Conservation (phyloP, 2,888 invertebrate genomes). For the Cataglyphis altisquamis region DNA sequence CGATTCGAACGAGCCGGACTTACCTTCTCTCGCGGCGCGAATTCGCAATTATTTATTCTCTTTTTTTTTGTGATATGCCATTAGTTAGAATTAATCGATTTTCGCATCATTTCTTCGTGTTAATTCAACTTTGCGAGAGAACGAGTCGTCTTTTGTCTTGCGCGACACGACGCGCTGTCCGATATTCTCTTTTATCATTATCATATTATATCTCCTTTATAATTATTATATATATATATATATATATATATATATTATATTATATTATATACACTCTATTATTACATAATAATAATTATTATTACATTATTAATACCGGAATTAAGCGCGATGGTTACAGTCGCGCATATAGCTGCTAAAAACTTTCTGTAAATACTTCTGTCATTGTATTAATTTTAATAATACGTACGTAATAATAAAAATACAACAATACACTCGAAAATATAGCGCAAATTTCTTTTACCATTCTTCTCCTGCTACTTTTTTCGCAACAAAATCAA, state of each 20-base stretch:
- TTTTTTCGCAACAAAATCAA: neutral
- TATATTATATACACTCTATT: neutral
- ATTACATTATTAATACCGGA: conserved; percentile 67
- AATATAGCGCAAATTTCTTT: conserved; percentile 1
- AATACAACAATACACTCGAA: conserved; percentile 74
- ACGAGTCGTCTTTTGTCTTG: conserved; percentile 28
- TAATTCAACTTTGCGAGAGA: conserved; percentile 46
- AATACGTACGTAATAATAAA: conserved; percentile 83
- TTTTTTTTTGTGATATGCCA: conserved; percentile 42
- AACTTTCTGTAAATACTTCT: conserved; percentile 81
- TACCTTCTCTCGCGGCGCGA: conserved; percentile 49
- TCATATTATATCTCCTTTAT: conserved; percentile 49
- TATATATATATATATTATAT: conserved; percentile 23
- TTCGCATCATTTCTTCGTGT: conserved; percentile 35
- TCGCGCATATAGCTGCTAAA: conserved; percentile 71
- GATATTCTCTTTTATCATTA: conserved; percentile 64
- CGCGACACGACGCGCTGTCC: conserved; percentile 52
- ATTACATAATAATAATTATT: conserved; percentile 33
- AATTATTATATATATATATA: neutral
- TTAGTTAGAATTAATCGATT: conserved; percentile 51
- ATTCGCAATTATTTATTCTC: conserved; percentile 71
- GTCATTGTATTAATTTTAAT: conserved; percentile 84
- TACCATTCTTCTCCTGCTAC: neutral
- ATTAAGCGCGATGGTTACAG: conserved; percentile 64
- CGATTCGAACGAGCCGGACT: conserved; percentile 46